Conservation (phyloP, 2,797 vertebrate species). For the Myotis myotis region DNA sequence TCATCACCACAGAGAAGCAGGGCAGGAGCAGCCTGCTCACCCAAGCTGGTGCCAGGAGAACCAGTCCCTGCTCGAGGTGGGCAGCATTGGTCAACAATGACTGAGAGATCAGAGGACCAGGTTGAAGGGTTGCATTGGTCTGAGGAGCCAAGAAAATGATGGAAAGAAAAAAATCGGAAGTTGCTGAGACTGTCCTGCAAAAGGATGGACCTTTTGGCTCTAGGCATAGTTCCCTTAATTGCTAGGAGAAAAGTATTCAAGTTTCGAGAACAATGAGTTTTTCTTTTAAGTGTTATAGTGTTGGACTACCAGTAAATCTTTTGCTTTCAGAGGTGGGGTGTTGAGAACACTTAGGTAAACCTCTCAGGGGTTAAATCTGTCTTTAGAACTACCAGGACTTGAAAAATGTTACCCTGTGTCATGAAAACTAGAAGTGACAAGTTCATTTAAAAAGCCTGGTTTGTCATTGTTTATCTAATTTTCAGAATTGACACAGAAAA, state of each 20-base stretch:
- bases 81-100: not conserved
- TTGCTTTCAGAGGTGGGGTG: slow-evolving; percentile 73
- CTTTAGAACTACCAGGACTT: slow-evolving; percentile 69
- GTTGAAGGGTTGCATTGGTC: not conserved
- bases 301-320: slow-evolving; percentile 60
- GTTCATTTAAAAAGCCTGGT: slow-evolving; percentile 90
- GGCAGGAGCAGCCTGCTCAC: not conserved
- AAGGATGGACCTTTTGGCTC: slow-evolving; percentile 52
- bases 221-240: slow-evolving; percentile 70
- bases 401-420: slow-evolving; percentile 83
- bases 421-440: slow-evolving; percentile 91
- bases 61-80: accelerated
- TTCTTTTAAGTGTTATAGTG: slow-evolving; percentile 63
- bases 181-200: slow-evolving; percentile 22
- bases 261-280: slow-evolving; percentile 65
- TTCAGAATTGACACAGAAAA: slow-evolving; percentile 88
- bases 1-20: not conserved
- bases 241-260: slow-evolving; percentile 69
- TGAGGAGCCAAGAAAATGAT: not conserved
- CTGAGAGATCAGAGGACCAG: not conserved
- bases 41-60: not conserved
- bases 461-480: slow-evolving; percentile 91
- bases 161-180: not conserved
- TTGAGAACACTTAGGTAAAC: slow-evolving; percentile 69
- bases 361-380: slow-evolving; percentile 83